These are phyloP conservation scores for Melanocharis versteri DNA, from an alignment of 2,113 vertebrate species.

Conservation along the genomic window DNA sequence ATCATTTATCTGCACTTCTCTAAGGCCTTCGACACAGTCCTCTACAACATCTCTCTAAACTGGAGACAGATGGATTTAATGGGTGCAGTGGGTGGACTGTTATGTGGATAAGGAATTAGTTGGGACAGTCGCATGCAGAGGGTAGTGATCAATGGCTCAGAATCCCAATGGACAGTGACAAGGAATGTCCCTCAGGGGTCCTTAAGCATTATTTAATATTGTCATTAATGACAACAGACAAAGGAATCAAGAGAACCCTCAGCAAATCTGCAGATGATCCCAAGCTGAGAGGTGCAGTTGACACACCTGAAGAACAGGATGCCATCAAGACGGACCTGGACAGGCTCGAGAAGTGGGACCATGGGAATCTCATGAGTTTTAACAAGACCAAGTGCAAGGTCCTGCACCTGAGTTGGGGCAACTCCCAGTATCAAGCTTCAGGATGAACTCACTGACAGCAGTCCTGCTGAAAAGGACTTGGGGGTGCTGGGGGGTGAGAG, in stretches of 20 bases:
- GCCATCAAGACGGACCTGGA: neutral
- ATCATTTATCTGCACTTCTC: neutral
- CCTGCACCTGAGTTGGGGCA: neutral
- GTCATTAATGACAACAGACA: neutral
- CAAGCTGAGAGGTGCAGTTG: neutral
- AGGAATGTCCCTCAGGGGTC: neutral
- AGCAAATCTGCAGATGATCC: neutral
- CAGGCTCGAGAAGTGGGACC: neutral
- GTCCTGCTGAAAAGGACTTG: rapidly evolving
- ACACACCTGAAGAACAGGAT: neutral
- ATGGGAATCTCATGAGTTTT: neutral
- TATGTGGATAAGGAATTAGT: neutral
- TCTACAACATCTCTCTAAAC: neutral
- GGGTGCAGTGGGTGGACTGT: neutral
- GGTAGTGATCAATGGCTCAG: neutral
- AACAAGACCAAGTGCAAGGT: neutral
- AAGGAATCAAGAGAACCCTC: neutral
- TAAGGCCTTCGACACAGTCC: neutral
- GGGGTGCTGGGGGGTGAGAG: neutral
- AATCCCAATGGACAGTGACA: neutral
- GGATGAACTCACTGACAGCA: neutral
- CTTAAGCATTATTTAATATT: neutral
- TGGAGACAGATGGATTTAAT: neutral
- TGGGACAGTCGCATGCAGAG: neutral
- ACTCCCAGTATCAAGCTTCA: neutral